phyloP scores from a whole-genome alignment of 1,140 invertebrate species.

The Zaprionus ghesquierei region DNA sequence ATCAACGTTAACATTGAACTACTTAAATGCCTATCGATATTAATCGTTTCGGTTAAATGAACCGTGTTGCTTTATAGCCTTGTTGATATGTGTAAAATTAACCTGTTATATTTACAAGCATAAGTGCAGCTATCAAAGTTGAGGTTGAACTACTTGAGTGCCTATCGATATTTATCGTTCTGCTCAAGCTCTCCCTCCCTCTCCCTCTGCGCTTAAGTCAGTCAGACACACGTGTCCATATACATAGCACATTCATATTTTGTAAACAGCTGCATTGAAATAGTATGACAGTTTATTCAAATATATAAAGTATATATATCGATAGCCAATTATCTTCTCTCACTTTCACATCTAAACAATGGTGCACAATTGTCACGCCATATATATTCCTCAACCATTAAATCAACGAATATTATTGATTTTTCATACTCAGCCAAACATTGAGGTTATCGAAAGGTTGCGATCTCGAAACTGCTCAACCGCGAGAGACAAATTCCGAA shows the following conservation, averaged over 20 bases:
- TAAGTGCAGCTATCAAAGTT: not conserved
- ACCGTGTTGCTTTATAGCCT: too few relatives aligned
- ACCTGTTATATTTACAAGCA: not conserved
- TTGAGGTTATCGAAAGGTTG: slow-evolving; percentile 11
- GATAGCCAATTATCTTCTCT: not conserved
- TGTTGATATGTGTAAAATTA: too few relatives aligned
- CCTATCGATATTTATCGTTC: not conserved
- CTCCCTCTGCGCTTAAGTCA: too few relatives aligned
- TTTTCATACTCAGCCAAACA: not conserved
- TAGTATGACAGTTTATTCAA: too few relatives aligned
- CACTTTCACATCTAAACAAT: not conserved
- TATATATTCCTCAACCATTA: slow-evolving; percentile 1
- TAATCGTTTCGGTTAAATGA: not conserved
- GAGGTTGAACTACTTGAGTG: too few relatives aligned
- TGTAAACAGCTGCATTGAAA: too few relatives aligned
- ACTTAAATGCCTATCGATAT: not conserved
- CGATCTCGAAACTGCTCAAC: slow-evolving; percentile 20
- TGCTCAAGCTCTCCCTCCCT: too few relatives aligned
- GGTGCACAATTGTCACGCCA: not conserved
- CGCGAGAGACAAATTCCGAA: slow-evolving; percentile 16
- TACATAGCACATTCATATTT: too few relatives aligned
- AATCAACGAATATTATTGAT: slow-evolving; percentile 16
- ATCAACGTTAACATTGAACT: too few relatives aligned
- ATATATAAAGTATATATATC: not conserved
- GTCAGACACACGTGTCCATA: too few relatives aligned